Evolutionary conservation across 2,797 vertebrate species (phyloP), one percentile per base, ranked within the genome.

Genomic region (Agapornis canus): DNA sequence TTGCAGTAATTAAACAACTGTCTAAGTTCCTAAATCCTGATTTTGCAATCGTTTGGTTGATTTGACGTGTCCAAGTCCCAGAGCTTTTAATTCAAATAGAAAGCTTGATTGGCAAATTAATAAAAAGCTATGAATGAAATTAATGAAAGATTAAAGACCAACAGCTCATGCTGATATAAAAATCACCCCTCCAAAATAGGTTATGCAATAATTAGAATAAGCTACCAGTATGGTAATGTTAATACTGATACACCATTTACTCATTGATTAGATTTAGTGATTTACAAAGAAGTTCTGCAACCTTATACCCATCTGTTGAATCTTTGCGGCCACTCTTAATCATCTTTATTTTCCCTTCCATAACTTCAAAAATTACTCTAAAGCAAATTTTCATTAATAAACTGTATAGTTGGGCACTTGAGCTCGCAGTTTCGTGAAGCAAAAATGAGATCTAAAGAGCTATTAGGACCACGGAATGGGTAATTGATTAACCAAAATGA

Each of bases 101-200:
- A 96, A 96, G 89, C 94, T 95, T 94, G 96, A 96, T 60, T 95
- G 96, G 96, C 95, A 96, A 96, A 96, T 96, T 96, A 96, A 96
- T 93, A 92, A 86, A 94, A 94, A 89, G 71, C 87, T 96, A 39
- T 89, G 92, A 94, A 93, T 68, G 52, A 96, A 96, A 96, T 96
- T 95, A 96, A 91, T 91, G 92, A 95, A 93, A 95, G 95, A 96
- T 93, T 96, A 94, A 96, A 96, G 96, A 89, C 94, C 94, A 91
- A 75, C 91, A 87, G 94, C 89, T 94, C 94, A 81, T 25, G 76
- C 87, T 87, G 94, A 85, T 94, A 82, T 39, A 85, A 95, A 94
- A 96, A 93, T 93, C 79, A 77, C 75, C 51, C 64, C 71, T 92
- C 71, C 76, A 82, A 94, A 93, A 92, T 85, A 92, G 82, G 94